Evolutionary conservation across 2,797 vertebrate genomes (phyloP).

Genomic region (Gallinago stenura): DNA sequence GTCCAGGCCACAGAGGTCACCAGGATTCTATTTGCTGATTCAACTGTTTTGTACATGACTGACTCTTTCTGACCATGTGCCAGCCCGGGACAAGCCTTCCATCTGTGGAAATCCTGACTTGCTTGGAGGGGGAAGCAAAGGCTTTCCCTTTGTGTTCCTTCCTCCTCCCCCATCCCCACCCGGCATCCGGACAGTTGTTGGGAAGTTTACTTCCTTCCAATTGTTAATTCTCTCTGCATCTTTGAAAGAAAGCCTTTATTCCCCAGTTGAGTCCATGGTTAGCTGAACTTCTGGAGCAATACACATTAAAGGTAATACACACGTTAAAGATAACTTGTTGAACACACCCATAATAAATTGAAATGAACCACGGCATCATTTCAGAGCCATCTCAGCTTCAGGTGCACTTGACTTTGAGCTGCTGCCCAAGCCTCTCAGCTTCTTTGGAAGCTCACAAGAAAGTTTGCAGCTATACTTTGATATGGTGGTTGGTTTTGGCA

Average conservation of each 20-base stretch:
- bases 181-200: neutral
- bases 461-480: neutral
- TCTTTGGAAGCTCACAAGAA: neutral
- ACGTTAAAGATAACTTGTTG: neutral
- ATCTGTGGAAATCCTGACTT: neutral
- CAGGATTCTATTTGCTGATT: neutral
- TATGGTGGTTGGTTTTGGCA: neutral
- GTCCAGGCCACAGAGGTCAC: neutral
- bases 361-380: fast-evolving
- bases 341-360: neutral
- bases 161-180: neutral
- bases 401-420: neutral
- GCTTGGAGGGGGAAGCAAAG: neutral
- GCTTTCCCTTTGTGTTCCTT: neutral
- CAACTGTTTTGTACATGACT: neutral
- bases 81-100: neutral
- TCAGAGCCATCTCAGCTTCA: neutral
- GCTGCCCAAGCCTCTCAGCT: neutral
- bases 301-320: neutral
- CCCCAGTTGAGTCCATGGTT: neutral
- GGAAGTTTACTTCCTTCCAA: neutral
- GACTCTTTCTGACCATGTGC: neutral
- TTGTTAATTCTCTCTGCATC: neutral
- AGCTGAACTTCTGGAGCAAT: neutral
- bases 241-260: neutral